These are phyloP conservation scores for Chromis chromis DNA, from an alignment of 2,797 vertebrate species.

Conservation along the genomic window DNA sequence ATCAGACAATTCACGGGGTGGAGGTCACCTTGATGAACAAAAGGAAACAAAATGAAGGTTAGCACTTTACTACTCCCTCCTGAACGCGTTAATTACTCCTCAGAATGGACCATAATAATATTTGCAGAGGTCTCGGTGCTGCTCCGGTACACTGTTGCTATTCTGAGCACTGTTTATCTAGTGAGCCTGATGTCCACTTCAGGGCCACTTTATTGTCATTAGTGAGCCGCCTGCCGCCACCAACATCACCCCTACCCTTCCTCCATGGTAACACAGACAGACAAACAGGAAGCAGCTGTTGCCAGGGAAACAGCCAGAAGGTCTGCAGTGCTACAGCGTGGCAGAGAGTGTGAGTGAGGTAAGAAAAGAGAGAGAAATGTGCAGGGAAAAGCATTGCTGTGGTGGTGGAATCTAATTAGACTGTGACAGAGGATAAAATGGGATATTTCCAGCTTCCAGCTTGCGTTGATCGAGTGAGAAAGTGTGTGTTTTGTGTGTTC, in stretches of 20 bases:
- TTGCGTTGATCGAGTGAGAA: constrained; percentile 46
- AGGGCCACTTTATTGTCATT: constrained; percentile 45
- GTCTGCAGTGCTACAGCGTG: constrained; percentile 67
- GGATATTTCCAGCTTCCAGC: constrained; percentile 63
- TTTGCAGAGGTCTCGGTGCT: neutral
- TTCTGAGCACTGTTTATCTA: constrained; percentile 35
- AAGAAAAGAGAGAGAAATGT: constrained; percentile 69
- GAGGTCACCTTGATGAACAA: constrained; percentile 11
- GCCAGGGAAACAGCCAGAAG: constrained; percentile 83
- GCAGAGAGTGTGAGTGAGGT: constrained; percentile 75
- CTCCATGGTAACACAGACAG: constrained; percentile 75
- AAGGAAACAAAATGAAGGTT: neutral
- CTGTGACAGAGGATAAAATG: constrained; percentile 66
- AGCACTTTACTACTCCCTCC: constrained; percentile 7
- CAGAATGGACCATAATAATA: neutral
- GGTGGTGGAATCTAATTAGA: constrained; percentile 80
- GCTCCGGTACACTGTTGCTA: neutral
- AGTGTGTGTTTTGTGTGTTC: constrained; percentile 36
- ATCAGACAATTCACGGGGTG: neutral
- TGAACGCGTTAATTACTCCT: constrained; percentile 20
- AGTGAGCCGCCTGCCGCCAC: constrained; percentile 19
- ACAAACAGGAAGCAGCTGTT: constrained; percentile 88
- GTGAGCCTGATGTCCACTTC: constrained; percentile 44
- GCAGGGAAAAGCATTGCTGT: constrained; percentile 56
- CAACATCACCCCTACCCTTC: constrained; percentile 32